Evolutionary conservation across 1,140 invertebrate genomes (phyloP).

Genomic region (Drosophila kanapiae): DNA sequence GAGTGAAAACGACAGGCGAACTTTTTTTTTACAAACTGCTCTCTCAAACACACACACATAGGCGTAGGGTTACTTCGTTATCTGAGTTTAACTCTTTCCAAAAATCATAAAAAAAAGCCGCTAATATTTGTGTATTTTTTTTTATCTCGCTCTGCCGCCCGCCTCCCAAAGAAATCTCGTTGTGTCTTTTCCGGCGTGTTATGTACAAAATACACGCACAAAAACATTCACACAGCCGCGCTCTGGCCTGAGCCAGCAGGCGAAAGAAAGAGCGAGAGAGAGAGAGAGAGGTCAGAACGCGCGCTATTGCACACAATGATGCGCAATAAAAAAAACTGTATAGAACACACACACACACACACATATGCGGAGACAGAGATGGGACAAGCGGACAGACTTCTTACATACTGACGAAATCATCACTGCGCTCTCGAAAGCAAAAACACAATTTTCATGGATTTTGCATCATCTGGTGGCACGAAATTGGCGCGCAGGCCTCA

Average conservation of each 20-base stretch:
- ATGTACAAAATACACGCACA: constrained; percentile 39
- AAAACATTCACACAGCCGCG: constrained; percentile 21
- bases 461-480: constrained; percentile 14
- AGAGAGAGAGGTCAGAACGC: constrained; percentile 52
- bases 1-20: constrained; percentile 26
- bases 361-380: constrained; percentile 14
- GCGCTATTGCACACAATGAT: constrained; percentile 75
- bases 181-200: constrained; percentile 59
- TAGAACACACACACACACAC: constrained; percentile 43
- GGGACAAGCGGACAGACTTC: constrained; percentile 38
- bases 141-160: constrained; percentile 36
- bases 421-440: constrained; percentile 33
- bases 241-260: constrained; percentile 10
- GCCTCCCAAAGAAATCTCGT: constrained; percentile 26
- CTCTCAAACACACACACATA: neutral
- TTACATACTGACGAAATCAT: constrained; percentile 72
- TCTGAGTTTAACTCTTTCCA: constrained; percentile 5
- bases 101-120: constrained; percentile 10
- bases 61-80: constrained; percentile 12
- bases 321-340: constrained; percentile 76
- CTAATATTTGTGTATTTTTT: constrained; percentile 28
- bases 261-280: constrained; percentile 14
- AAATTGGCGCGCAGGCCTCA: constrained; percentile 10
- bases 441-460: constrained; percentile 50
- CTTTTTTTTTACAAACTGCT: constrained; percentile 7